phyloP scores from a whole-genome alignment of 2,888 invertebrate genomes.

The Drosophila kokeensis region DNA sequence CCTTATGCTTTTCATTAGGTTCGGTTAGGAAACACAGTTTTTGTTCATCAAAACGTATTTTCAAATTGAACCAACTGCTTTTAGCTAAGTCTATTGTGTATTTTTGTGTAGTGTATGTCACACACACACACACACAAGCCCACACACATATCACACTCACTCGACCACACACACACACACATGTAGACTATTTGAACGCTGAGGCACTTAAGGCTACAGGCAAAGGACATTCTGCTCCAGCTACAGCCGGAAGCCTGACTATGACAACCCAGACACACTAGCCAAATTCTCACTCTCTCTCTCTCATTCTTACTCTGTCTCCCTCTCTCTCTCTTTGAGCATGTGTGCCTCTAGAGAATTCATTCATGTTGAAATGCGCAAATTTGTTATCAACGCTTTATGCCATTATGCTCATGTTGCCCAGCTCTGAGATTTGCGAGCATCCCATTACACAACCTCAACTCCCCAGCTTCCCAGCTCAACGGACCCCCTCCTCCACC shows the following conservation, averaged over 20 bases:
- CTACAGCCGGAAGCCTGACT: constrained; percentile 33
- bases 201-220: constrained; percentile 68
- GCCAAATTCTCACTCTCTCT: neutral
- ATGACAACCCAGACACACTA: constrained; percentile 3
- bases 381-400: constrained; percentile 82
- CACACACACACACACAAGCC: constrained; percentile 7
- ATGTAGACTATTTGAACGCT: constrained; percentile 66
- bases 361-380: constrained; percentile 83
- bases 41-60: neutral
- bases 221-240: constrained; percentile 40
- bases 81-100: neutral
- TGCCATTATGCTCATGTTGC: constrained; percentile 80
- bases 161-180: constrained; percentile 38
- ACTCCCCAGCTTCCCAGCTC: constrained; percentile 9
- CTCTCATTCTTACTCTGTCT: neutral
- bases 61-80: neutral
- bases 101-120: constrained; percentile 4
- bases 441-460: constrained; percentile 44
- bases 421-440: constrained; percentile 49
- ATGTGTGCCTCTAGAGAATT: constrained; percentile 76
- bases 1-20: neutral
- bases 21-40: neutral
- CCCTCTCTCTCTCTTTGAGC: constrained; percentile 19
- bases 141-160: constrained; percentile 9
- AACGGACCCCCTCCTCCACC: neutral